phyloP scores from a whole-genome alignment of 2,113 vertebrate genomes.

The Ptilonorhynchus violaceus region DNA sequence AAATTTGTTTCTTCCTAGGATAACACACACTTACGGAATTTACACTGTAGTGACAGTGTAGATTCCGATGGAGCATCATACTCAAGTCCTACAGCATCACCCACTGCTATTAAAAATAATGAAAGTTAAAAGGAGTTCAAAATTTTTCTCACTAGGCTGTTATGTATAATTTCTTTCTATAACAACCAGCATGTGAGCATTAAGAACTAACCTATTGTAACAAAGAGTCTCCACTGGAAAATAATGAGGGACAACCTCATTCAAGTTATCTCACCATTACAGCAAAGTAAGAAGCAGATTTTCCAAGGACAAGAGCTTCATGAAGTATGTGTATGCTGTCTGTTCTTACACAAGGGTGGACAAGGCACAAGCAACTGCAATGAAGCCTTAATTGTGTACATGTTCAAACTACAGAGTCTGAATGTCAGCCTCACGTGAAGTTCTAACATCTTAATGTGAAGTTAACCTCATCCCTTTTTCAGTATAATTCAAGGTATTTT shows the following conservation, averaged over 20 bases:
- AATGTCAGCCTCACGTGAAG: neutral
- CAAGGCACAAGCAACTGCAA: neutral
- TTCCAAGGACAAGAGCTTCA: neutral
- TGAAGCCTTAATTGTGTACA: neutral
- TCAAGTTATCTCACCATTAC: neutral
- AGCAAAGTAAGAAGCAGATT: neutral
- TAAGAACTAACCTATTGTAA: neutral
- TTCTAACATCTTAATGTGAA: neutral
- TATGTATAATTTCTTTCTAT: neutral
- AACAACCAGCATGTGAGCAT: accelerated
- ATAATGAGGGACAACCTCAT: neutral
- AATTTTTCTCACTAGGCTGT: neutral
- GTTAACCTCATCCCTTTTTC: neutral
- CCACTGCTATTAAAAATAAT: neutral
- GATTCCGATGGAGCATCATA: neutral
- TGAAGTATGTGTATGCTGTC: neutral
- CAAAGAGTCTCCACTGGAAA: neutral
- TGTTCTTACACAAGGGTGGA: neutral
- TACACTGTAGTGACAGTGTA: neutral
- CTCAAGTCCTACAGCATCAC: neutral
- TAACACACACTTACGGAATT: neutral
- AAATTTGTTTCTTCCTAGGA: neutral
- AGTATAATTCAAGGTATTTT: neutral
- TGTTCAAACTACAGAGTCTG: neutral
- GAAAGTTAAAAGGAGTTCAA: neutral